Percentiles rank a stretch among this genome's conserved stretches.
Conservation (phyloP, 2,888 invertebrate species). For the Spatulosminthurus flaviceps region DNA sequence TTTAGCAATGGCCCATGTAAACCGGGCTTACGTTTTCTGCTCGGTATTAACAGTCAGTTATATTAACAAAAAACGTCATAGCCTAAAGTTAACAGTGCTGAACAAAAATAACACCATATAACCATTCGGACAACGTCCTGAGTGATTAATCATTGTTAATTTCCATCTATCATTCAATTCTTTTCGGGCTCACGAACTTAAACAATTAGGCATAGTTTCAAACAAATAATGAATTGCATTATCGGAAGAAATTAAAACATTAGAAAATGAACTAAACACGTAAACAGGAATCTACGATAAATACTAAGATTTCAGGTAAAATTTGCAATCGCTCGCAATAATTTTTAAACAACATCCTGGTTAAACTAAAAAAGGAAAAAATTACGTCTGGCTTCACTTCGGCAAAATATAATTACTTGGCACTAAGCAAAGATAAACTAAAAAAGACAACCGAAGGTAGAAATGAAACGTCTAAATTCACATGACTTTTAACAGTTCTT, state of each 20-base stretch:
- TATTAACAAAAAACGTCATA: not conserved
- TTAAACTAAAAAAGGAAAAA: not conserved
- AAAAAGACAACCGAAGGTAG: constrained; percentile 42
- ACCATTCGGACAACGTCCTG: not conserved
- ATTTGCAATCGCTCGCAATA: constrained; percentile 41
- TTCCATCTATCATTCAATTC: not conserved
- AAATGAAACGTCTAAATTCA: not conserved
- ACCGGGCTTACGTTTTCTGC: too few species aligned
- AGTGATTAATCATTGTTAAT: not conserved
- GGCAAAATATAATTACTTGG: constrained; percentile 31
- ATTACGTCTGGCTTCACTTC: constrained; percentile 24
- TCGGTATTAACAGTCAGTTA: too few species aligned
- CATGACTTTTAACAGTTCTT: not conserved
- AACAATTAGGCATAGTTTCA: not conserved
- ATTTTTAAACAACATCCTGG: constrained; percentile 34
- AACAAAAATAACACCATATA: not conserved
- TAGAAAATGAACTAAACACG: not conserved
- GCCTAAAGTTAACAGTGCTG: not conserved
- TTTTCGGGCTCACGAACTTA: not conserved
- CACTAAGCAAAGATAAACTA: constrained; percentile 40
- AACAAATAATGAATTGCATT: not conserved
- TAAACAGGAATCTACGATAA: not conserved
- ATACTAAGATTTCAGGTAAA: not conserved
- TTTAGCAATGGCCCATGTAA: too few species aligned
- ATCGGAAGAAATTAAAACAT: not conserved